phyloP scores from a whole-genome alignment of 2,113 vertebrate species.

The Pseudorectes ferrugineus region DNA sequence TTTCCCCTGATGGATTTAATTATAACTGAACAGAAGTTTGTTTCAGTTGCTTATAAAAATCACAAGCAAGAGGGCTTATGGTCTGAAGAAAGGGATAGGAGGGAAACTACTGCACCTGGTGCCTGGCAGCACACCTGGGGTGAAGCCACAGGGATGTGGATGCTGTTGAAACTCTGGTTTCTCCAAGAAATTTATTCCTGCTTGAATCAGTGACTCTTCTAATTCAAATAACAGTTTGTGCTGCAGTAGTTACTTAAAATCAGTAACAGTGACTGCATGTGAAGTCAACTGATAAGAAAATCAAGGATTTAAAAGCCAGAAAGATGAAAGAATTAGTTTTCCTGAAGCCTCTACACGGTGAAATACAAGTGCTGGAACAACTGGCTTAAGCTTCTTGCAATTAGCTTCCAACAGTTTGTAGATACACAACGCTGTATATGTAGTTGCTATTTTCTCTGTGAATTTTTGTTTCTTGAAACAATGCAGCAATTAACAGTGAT shows the following conservation, averaged over 20 bases:
- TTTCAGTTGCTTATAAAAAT: background rate
- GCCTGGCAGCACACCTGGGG: rapidly evolving
- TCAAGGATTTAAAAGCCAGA: background rate
- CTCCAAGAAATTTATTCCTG: background rate
- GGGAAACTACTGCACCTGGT: background rate
- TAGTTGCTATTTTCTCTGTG: background rate
- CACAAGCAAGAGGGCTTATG: background rate
- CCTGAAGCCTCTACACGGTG: background rate
- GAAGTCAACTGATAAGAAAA: conserved; percentile 15
- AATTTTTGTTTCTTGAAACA: conserved; percentile 30
- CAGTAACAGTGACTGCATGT: background rate
- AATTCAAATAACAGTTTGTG: background rate
- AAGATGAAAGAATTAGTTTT: background rate
- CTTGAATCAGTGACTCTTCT: background rate
- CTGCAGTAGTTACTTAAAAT: background rate
- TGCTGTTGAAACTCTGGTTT: background rate
- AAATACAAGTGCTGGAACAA: background rate
- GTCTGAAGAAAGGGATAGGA: background rate
- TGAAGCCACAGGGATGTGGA: rapidly evolving
- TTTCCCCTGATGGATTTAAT: background rate
- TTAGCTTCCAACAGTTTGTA: conserved; percentile 19
- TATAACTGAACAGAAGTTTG: background rate
- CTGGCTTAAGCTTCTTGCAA: background rate
- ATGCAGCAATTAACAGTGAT: background rate
- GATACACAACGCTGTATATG: background rate